Conservation (phyloP, 2,797 vertebrate species). For the Poeciliopsis gracilis region DNA sequence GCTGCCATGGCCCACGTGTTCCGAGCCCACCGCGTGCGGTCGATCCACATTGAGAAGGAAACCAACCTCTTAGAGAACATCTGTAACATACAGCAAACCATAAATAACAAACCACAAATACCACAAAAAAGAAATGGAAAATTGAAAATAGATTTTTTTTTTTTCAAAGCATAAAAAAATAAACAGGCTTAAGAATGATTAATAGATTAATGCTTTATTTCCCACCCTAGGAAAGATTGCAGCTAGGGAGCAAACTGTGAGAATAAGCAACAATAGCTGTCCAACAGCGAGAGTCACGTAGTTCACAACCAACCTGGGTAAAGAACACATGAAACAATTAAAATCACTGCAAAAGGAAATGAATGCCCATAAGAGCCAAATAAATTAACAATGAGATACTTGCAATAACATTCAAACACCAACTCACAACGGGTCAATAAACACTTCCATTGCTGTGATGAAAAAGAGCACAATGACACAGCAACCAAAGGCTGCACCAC, state of each 20-base stretch:
- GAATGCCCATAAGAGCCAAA: background rate
- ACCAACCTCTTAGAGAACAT: slow-evolving; percentile 90
- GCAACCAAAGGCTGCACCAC: slow-evolving; percentile 90
- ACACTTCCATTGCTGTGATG: slow-evolving; percentile 86
- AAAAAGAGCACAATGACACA: slow-evolving; percentile 90
- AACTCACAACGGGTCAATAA: slow-evolving; percentile 90
- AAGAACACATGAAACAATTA: slow-evolving; percentile 4
- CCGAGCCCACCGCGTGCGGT: slow-evolving; percentile 93
- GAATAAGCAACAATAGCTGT: slow-evolving; percentile 87
- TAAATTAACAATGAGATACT: background rate
- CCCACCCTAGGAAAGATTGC: slow-evolving; percentile 90
- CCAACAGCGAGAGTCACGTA: slow-evolving; percentile 91
- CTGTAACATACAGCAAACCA: slow-evolving; percentile 65
- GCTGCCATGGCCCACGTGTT: slow-evolving; percentile 96
- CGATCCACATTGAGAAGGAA: slow-evolving; percentile 95
- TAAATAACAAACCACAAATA: background rate
- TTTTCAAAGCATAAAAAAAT: background rate
- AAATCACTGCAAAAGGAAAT: background rate
- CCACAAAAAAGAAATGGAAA: background rate
- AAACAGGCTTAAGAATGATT: background rate
- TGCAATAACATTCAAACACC: background rate
- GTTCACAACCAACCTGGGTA: slow-evolving; percentile 87
- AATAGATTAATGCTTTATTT: background rate
- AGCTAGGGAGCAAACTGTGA: slow-evolving; percentile 90
- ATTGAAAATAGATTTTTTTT: background rate